Base-by-base conservation (phyloP, 2,797 vertebrate genomes). In the Setipinna tenuifilis region DNA sequence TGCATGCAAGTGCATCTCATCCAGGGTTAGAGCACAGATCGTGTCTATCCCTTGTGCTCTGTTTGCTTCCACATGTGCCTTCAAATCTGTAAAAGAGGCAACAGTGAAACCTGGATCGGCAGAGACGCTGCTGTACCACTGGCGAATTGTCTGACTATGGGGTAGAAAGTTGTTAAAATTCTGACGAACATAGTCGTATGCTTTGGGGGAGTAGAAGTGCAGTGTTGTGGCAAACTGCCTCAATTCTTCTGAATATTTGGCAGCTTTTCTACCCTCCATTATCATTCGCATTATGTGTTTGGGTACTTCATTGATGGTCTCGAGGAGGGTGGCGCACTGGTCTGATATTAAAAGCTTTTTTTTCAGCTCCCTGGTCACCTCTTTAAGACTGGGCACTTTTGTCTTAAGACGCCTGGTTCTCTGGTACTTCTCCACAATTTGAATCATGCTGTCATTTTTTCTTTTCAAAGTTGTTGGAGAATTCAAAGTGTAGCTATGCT, bases 71-170 rank as follows among this genome's bases (percentile, higher is more conserved):
- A 61, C 58, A n/a, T n/a, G 58, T 61, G 6, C 19, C 58, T 23
- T 16, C 46, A 85, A 4, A 2, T 50, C 85, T 6, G 50, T 59
- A 41, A 83, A 83, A 25, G 71, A 59, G 1, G 75, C 48, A 35
- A 59, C 25, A 80, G 85, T 86, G 58, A 86, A 83, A 10, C 85
- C 71, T 48, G 58, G 65, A 78, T 84, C 46, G 14, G 65, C 48
- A 57, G 83, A 84, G 4, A 84, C 3, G 48, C 83, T 84, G 61
- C 62, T 84, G 44, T 84, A 71, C 83, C 62, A 84, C 9, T 3
- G 25, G 68, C 28, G 48, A n/a, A 84, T 84, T 28, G 83, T 75
- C 25, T 84, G 62, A 71, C 46, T 84, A 68, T 68, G 62, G 1
- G 62, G 62, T 14, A 25, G 62, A 28, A 11, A 28, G 65, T 68